These are phyloP conservation scores for Aix galericulata DNA, from an alignment of 2,113 vertebrate species.

Conservation along the genomic window DNA sequence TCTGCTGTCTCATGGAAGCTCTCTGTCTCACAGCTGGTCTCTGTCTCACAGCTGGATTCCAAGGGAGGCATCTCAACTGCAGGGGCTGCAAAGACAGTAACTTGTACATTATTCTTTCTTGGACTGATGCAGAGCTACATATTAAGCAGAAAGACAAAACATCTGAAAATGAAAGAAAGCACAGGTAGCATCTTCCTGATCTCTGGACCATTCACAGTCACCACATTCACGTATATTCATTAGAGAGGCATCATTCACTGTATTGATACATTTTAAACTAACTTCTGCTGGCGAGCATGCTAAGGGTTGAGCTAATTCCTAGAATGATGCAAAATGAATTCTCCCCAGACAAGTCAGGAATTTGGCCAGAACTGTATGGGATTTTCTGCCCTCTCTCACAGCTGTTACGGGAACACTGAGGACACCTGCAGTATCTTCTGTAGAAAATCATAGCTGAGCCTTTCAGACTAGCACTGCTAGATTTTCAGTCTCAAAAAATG, in stretches of 20 bases:
- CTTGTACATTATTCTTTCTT: background rate
- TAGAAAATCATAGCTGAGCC: background rate
- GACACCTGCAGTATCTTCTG: background rate
- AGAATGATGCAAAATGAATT: background rate
- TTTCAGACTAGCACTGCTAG: background rate
- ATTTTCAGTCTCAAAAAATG: background rate
- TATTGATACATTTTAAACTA: background rate
- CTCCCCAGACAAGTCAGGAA: background rate
- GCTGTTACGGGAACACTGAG: background rate
- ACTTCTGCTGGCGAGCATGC: background rate
- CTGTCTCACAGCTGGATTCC: background rate
- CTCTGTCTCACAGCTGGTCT: background rate
- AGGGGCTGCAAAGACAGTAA: background rate
- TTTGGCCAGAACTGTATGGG: background rate
- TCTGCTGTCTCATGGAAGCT: background rate
- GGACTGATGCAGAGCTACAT: conserved; percentile 4
- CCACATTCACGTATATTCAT: background rate
- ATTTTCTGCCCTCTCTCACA: background rate
- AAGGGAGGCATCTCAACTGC: conserved; percentile 14
- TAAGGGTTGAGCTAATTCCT: background rate
- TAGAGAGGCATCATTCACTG: background rate
- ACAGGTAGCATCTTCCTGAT: background rate
- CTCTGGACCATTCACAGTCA: background rate
- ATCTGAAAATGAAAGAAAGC: background rate
- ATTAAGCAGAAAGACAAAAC: conserved; percentile 19